Evolutionary conservation across 2,888 invertebrate genomes (phyloP), one percentile per base, ranked within the genome.

Genomic region (Alentia gelatinosa): DNA sequence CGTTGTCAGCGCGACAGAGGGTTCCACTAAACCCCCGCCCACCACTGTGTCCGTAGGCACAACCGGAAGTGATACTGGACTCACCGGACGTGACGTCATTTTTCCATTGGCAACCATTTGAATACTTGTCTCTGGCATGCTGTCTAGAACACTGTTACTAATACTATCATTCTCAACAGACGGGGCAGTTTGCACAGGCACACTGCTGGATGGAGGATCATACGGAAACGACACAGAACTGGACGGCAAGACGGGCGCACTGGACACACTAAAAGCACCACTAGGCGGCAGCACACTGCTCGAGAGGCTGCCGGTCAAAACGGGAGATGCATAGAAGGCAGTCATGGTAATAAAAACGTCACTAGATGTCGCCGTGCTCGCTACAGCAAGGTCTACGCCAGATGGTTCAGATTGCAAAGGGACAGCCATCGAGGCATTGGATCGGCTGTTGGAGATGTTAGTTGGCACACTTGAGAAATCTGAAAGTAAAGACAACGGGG

Each of bases 401-500:
- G 86, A 47, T 42, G 26, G 26, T 30, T 86, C 47, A 86, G 86
- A 86, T 47, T 42, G 86, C 30, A 86, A 86, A 86, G 47, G 47
- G 42, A 15, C 86, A 86, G 86, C 35, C 86, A 50, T 86, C 23
- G 79, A 79, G n/a, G 39, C 4, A 39, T 35, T 12, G 35, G 79
- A 0, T 15, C 19, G 26, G 30, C 33, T 26, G 50, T 4, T 30
- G 86, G 50, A 86, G 86, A 33, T 86, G 86, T 86, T 86, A 86
- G 86, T 86, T 86, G 86, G 86, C 47, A 86, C 86, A 47, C 47
- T 47, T 86, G 86, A 47, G 30, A 86, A 42, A 86, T 86, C 86
- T 86, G 86, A 23, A 86, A 86, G 50, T 86, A 86, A 30, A 86
- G 23, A 86, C 42, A 47, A 86, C 9, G 42, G 86, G 37, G 86